Evolutionary conservation across 2,113 vertebrate genomes (phyloP).

Genomic region (Balaenoptera acutorostrata): DNA sequence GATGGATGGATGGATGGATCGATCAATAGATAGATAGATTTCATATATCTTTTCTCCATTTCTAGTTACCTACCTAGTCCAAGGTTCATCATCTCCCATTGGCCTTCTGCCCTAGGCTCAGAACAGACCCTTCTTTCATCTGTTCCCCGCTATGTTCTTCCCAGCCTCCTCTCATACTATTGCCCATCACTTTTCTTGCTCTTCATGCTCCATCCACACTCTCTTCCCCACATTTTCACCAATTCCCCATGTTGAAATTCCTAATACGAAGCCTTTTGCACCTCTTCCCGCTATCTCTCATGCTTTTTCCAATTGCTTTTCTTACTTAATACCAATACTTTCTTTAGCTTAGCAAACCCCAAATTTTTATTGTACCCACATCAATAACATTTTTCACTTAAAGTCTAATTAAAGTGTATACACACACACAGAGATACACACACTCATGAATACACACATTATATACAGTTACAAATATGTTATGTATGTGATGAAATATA

Average conservation of each 20-base stretch:
- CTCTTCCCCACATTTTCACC: neutral
- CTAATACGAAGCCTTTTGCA: neutral
- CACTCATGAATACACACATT: neutral
- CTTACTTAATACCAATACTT: neutral
- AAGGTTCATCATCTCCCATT: neutral
- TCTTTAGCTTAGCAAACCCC: neutral
- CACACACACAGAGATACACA: rapidly evolving
- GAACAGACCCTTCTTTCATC: neutral
- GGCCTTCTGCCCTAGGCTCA: neutral
- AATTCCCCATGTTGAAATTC: neutral
- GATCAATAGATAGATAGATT: neutral
- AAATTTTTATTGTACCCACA: neutral
- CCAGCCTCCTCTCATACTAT: neutral
- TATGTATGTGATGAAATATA: neutral
- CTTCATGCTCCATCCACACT: neutral
- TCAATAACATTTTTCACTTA: neutral
- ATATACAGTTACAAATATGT: neutral
- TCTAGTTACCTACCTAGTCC: neutral
- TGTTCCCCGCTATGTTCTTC: neutral
- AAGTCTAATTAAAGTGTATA: neutral
- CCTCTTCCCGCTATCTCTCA: too few relatives aligned
- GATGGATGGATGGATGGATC: neutral
- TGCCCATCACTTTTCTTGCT: neutral
- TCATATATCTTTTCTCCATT: neutral
- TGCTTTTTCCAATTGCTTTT: neutral